These are phyloP conservation scores for Pseudococcus jackbeardsleyi DNA, from an alignment of 2,888 invertebrate species.

Conservation along the genomic window DNA sequence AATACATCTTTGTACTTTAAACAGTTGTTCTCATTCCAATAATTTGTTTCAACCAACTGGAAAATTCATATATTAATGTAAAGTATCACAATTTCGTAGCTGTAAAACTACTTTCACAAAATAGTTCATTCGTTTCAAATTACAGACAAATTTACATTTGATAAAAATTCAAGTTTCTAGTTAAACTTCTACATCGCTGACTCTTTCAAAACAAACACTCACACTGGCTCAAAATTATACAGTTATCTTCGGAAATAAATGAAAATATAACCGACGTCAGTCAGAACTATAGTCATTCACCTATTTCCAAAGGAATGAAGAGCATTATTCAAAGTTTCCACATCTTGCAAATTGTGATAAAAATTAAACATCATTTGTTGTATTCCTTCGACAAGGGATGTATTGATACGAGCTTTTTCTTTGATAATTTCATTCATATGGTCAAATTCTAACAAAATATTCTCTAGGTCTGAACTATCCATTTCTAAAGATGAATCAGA, in stretches of 20 bases:
- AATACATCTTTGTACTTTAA: not conserved
- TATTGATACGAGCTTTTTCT: not conserved
- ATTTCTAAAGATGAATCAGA: not conserved
- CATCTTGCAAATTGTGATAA: conserved; percentile 30
- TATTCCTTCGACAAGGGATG: not conserved
- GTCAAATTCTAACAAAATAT: conserved; percentile 25
- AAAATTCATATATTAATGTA: not conserved
- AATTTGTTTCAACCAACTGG: not conserved
- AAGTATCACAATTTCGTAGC: too few species aligned
- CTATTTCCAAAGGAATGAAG: conserved; percentile 26
- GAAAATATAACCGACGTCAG: too few species aligned
- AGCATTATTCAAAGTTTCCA: not conserved
- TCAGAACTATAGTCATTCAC: not conserved
- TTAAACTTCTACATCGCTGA: too few species aligned
- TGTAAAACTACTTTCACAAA: too few species aligned
- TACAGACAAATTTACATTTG: too few species aligned
- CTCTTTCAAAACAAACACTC: too few species aligned
- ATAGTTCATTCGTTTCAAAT: too few species aligned
- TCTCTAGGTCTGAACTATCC: not conserved
- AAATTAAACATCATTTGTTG: conserved; percentile 29
- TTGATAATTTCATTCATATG: conserved; percentile 45
- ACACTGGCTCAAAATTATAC: too few species aligned
- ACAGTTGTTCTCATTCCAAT: not conserved
- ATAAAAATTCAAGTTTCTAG: too few species aligned
- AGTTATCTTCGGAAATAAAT: too few species aligned